phyloP scores from a whole-genome alignment of 2,797 vertebrate genomes.

The Sciurus carolinensis region DNA sequence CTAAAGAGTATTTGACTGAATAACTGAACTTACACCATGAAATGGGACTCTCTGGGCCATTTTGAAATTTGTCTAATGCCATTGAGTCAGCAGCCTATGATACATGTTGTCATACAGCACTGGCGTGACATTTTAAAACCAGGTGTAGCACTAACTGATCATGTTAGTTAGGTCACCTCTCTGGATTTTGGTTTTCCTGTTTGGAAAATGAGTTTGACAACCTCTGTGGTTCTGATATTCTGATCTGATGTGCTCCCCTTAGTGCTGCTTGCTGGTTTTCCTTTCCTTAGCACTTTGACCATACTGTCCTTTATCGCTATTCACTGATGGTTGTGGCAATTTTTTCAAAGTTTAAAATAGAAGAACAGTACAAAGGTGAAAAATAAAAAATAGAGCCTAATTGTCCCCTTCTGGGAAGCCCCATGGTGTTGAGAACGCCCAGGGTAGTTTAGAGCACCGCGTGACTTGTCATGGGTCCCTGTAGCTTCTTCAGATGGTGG shows the following conservation, averaged over 20 bases:
- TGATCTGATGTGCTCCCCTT: neutral
- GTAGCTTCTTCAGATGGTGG: neutral
- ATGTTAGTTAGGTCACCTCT: neutral
- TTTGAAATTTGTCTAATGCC: neutral
- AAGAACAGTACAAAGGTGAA: neutral
- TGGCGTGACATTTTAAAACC: neutral
- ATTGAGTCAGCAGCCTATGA: neutral
- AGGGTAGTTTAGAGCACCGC: neutral
- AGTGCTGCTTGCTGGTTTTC: neutral
- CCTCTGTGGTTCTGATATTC: neutral
- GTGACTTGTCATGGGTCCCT: neutral
- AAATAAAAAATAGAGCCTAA: neutral
- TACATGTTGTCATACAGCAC: too few relatives aligned
- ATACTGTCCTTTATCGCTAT: neutral
- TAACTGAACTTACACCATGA: neutral
- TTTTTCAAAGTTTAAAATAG: constrained; percentile 53
- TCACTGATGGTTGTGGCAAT: neutral
- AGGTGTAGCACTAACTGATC: neutral
- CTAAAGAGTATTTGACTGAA: neutral
- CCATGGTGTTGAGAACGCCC: neutral
- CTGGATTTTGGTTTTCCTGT: neutral
- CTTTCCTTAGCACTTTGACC: constrained; percentile 12
- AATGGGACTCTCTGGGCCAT: neutral
- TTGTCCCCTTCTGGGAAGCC: constrained; percentile 20
- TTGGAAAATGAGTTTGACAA: neutral